Percentiles rank a stretch among this genome's conserved stretches.
phyloP scores from a whole-genome alignment of 1,140 invertebrate genomes.

The Atta cephalotes region DNA sequence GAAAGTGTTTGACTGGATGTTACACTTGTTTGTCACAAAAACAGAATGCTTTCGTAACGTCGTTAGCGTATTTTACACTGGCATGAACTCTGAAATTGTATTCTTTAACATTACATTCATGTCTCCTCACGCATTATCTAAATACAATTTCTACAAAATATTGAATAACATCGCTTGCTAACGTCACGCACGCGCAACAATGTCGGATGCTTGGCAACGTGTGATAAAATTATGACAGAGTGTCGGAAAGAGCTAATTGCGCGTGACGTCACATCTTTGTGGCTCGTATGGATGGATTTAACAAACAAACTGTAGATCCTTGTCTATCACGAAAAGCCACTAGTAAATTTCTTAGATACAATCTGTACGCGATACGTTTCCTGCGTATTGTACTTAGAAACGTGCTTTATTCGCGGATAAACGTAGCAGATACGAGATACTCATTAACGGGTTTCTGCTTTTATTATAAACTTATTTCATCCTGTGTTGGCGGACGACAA shows the following conservation, averaged over 20 bases:
- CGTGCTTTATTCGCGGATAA: slow-evolving; percentile 2
- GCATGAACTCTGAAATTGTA: background rate
- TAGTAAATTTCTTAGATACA: background rate
- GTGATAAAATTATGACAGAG: slow-evolving; percentile 35
- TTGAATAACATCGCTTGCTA: background rate
- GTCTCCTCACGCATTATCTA: background rate
- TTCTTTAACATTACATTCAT: background rate
- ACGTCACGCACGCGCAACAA: slow-evolving; percentile 4
- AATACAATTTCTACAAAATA: slow-evolving; percentile 4
- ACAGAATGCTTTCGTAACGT: background rate
- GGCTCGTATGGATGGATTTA: background rate
- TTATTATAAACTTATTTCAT: slow-evolving; percentile 43
- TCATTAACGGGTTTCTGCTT: slow-evolving; percentile 31
- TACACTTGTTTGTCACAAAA: background rate
- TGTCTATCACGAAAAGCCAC: slow-evolving; percentile 1
- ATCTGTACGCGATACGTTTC: background rate
- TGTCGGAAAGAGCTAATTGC: slow-evolving; percentile 13
- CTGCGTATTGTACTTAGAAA: background rate
- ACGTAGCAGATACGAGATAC: no score
- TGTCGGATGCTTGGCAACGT: background rate
- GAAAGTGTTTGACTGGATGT: background rate
- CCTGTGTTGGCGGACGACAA: background rate
- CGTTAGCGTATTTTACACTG: no score
- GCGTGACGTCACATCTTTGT: slow-evolving; percentile 9
- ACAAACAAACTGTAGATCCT: background rate